A percentile compares a stretch with the other conserved stretches of the same genome.
These are phyloP conservation scores for Loriculus beryllinus DNA, from an alignment of 2,797 vertebrate genomes.

Conservation along the genomic window DNA sequence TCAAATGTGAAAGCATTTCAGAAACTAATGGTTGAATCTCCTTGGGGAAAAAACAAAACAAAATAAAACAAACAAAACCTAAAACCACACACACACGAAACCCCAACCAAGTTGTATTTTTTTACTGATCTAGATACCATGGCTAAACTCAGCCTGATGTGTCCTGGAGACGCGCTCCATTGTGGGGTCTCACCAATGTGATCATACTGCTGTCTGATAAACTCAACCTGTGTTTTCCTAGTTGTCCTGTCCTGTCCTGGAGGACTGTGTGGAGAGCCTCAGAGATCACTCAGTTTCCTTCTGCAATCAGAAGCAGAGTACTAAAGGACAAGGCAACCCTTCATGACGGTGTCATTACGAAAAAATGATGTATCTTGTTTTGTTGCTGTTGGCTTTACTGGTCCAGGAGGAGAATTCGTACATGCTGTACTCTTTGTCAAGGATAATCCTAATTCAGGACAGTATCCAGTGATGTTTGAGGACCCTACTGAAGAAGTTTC, in stretches of 20 bases:
- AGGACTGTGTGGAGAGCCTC: neutral
- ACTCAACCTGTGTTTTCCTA: neutral
- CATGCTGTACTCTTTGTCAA: neutral
- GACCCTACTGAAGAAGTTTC: neutral
- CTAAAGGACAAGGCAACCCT: neutral
- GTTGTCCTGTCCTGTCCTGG: neutral
- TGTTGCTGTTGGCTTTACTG: neutral
- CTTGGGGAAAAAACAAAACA: rapidly evolving
- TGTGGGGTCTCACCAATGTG: neutral
- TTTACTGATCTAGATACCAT: neutral
- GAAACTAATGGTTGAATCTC: neutral
- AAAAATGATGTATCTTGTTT: neutral
- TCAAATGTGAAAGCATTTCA: neutral
- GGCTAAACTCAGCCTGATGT: neutral
- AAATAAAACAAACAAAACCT: neutral
- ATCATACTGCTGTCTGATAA: neutral
- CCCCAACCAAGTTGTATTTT: neutral
- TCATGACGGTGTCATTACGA: neutral
- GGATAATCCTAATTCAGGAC: neutral
- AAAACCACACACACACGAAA: too few relatives aligned
- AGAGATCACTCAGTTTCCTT: neutral
- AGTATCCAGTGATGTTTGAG: neutral
- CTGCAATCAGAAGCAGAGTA: neutral
- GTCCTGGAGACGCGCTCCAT: neutral
- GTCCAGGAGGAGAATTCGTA: neutral